Conservation (phyloP, 1,140 invertebrate species). For the Bombus impatiens region DNA sequence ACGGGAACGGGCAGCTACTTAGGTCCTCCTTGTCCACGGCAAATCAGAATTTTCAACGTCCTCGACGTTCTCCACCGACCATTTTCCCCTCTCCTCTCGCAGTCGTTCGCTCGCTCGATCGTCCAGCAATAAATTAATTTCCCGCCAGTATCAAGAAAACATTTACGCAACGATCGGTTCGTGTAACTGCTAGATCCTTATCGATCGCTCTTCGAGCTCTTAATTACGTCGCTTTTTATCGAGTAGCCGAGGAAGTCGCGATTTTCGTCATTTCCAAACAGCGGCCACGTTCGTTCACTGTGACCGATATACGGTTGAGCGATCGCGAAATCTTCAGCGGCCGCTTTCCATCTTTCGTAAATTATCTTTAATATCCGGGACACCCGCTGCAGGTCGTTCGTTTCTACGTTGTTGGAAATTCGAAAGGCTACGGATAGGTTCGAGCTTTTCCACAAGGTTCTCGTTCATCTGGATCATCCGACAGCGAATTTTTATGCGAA, state of each 20-base stretch:
- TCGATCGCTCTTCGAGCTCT: neutral
- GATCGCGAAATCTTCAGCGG: too few species aligned
- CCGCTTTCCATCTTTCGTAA: too few species aligned
- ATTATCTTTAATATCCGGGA: too few species aligned
- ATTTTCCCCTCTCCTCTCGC: neutral
- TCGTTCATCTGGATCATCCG: too few species aligned
- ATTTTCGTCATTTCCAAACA: neutral
- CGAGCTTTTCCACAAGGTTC: too few species aligned
- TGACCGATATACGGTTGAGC: too few species aligned
- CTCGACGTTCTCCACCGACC: neutral
- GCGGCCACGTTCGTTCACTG: too few species aligned
- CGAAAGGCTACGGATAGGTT: too few species aligned
- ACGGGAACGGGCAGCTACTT: slow-evolving; percentile 45
- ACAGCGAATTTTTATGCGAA: too few species aligned
- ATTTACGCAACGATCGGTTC: slow-evolving; percentile 16
- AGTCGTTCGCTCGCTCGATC: neutral
- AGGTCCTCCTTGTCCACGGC: slow-evolving; percentile 1
- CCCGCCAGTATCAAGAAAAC: neutral
- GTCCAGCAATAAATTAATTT: slow-evolving; percentile 3
- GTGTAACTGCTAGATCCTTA: slow-evolving; percentile 16
- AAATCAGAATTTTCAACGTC: slow-evolving; percentile 22
- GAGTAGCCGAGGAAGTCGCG: neutral
- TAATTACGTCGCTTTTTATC: neutral
- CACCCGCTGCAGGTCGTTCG: too few species aligned
- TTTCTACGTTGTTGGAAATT: too few species aligned